Evolutionary conservation across 1,140 invertebrate genomes (phyloP), one percentile per base, ranked within the genome.

Genomic region (Onthophagus taurus): DNA sequence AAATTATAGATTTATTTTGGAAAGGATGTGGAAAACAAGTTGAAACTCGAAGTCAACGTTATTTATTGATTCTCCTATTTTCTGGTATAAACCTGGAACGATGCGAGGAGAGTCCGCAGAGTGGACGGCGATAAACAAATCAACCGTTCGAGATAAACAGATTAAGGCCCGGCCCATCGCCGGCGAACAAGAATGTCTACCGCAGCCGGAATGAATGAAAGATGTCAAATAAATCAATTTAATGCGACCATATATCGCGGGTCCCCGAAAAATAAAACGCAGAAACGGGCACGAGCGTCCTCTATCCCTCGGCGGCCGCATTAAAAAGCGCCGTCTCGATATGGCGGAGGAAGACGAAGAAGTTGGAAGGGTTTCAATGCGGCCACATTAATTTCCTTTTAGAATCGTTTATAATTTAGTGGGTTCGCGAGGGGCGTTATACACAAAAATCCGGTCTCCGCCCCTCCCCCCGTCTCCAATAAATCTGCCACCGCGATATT

Each of bases 401-500:
- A 24, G 35, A 20, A 45, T 37, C 31, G 33, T 37, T 45, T 45
- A 45, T 38, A 43, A 43, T 36, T 44, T 44, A 26, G 43, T 26
- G 23, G 29, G 33, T 19, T 45, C n/a, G n/a, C 44, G 41, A 55
- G 55, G 57, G 57, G 57, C 57, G 55, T 59, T 52, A 51, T 59
- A 52, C 53, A 57, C 50, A 59, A 57, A 57, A 59, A 59, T 52
- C 50, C 50, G 52, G 54, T 54, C 54, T 49, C 47, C 48, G 53
- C 53, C 53, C 55, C 51, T 51, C 53, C 51, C 53, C 50, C 51
- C 47, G 18, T 46, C 52, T 47, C 50, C 42, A 52, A 58, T 60
- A 60, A 58, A 58, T 60, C 55, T 58, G 54, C 58, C 55, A 50
- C 50, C 51, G 39, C 49, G 52, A 57, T 60, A 60, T 60, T 60